Conservation (phyloP, 2,797 vertebrate genomes). For the Sebastes flavidus region DNA sequence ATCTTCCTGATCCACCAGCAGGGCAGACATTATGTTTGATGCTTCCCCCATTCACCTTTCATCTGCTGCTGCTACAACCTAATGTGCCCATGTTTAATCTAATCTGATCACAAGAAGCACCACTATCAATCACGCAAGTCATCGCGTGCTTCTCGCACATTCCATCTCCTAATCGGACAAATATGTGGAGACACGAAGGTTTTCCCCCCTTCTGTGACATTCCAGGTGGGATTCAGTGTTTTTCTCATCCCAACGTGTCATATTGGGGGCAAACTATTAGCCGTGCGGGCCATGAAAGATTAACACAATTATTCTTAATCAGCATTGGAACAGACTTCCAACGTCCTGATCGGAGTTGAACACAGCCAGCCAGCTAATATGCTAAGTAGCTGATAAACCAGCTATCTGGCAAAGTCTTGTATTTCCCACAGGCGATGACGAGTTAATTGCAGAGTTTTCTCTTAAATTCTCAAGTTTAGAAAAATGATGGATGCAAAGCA, state of each 20-base stretch:
- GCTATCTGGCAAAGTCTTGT: conserved; percentile 34
- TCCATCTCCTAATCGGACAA: background rate
- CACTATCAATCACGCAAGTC: background rate
- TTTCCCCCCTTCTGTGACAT: background rate
- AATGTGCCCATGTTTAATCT: background rate
- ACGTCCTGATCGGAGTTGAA: conserved; percentile 7
- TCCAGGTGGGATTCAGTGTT: background rate
- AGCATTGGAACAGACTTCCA: conserved; percentile 27
- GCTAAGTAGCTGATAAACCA: conserved; percentile 32
- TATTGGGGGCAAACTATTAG: conserved; percentile 19
- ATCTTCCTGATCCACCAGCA: background rate
- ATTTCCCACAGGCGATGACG: conserved; percentile 30
- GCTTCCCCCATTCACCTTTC: background rate
- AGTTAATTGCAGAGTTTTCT: conserved; percentile 37
- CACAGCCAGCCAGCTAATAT: conserved; percentile 36
- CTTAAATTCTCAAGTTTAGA: conserved; percentile 22
- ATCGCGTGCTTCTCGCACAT: background rate
- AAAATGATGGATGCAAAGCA: background rate
- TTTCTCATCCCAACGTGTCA: background rate
- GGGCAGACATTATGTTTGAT: background rate
- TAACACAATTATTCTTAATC: conserved; percentile 45
- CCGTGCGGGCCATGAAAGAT: conserved; percentile 15
- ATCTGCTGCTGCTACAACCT: conserved; percentile 3
- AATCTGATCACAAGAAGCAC: background rate
- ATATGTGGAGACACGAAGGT: background rate